Conservation (phyloP, 92 coral and sea anemone species). For the Epizoanthus scotinus region DNA sequence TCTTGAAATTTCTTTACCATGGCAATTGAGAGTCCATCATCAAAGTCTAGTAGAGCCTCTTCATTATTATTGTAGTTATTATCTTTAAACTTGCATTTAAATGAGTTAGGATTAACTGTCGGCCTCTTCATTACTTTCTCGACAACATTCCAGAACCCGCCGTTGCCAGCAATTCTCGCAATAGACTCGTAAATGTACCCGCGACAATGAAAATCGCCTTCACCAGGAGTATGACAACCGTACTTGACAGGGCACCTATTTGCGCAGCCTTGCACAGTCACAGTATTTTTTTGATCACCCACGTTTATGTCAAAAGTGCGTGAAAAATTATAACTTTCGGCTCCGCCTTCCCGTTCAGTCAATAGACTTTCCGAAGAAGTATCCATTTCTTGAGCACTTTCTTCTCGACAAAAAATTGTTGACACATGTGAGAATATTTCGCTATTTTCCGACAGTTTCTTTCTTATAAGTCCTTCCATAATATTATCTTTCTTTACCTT, state of each 20-base stretch:
- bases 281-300: slow-evolving; percentile 45
- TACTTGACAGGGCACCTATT: slow-evolving; percentile 18
- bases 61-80: slow-evolving; percentile 44
- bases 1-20: slow-evolving; percentile 38
- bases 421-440: background rate
- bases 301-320: slow-evolving; percentile 31
- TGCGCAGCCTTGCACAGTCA: slow-evolving; percentile 30
- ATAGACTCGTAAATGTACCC: slow-evolving; percentile 36
- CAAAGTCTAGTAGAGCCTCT: slow-evolving; percentile 43
- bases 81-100: slow-evolving; percentile 25
- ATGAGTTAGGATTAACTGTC: slow-evolving; percentile 29
- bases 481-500: background rate
- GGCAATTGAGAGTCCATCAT: slow-evolving; percentile 50
- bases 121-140: slow-evolving; percentile 33
- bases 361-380: too few species aligned
- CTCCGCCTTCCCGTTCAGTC: too few species aligned
- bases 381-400: too few species aligned
- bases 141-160: slow-evolving; percentile 39
- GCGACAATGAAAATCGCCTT: slow-evolving; percentile 24
- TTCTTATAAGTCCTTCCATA: background rate
- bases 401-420: too few species aligned
- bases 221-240: slow-evolving; percentile 42
- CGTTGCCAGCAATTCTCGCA: slow-evolving; percentile 36
- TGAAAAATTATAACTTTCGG: background rate
- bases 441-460: too few species aligned